Conservation (phyloP, 2,113 vertebrate species). For the Labrus mixtus region DNA sequence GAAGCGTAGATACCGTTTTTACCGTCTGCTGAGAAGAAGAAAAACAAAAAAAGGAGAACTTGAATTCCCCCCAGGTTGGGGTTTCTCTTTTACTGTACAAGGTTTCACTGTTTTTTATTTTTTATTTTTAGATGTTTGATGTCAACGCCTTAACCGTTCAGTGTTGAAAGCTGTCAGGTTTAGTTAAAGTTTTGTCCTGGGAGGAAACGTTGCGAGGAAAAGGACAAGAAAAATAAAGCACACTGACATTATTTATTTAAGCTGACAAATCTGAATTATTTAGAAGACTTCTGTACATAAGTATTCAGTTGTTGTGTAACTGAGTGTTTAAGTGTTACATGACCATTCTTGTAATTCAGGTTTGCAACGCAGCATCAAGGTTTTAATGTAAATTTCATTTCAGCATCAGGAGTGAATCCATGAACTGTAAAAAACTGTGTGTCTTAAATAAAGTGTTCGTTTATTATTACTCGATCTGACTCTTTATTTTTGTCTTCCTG, state of each 20-base stretch:
- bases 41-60: slow-evolving; percentile 4
- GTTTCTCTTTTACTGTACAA: slow-evolving; percentile 48
- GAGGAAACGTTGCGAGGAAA: slow-evolving; percentile 40
- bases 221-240: slow-evolving; percentile 28
- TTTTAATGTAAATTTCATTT: slow-evolving; percentile 46
- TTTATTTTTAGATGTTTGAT: slow-evolving; percentile 26
- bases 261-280: slow-evolving; percentile 28
- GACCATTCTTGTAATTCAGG: slow-evolving; percentile 28
- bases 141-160: slow-evolving; percentile 37
- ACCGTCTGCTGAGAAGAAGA: slow-evolving; percentile 15
- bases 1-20: slow-evolving; percentile 40
- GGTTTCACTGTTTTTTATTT: slow-evolving; percentile 10
- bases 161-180: slow-evolving; percentile 14
- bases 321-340: slow-evolving; percentile 41
- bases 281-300: slow-evolving; percentile 56
- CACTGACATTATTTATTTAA: slow-evolving; percentile 55
- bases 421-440: slow-evolving; percentile 53
- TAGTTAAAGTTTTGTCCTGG: slow-evolving; percentile 31
- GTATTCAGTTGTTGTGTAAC: slow-evolving; percentile 22
- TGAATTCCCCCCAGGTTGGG: slow-evolving; percentile 22
- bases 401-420: slow-evolving; percentile 25
- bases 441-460: slow-evolving; percentile 74
- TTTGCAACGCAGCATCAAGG: not conserved
- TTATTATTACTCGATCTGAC: slow-evolving; percentile 39
- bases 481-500: not conserved